Evolutionary conservation across 2,113 vertebrate species (phyloP), one percentile per base, ranked within the genome.

Genomic region (Cyanistes caeruleus): DNA sequence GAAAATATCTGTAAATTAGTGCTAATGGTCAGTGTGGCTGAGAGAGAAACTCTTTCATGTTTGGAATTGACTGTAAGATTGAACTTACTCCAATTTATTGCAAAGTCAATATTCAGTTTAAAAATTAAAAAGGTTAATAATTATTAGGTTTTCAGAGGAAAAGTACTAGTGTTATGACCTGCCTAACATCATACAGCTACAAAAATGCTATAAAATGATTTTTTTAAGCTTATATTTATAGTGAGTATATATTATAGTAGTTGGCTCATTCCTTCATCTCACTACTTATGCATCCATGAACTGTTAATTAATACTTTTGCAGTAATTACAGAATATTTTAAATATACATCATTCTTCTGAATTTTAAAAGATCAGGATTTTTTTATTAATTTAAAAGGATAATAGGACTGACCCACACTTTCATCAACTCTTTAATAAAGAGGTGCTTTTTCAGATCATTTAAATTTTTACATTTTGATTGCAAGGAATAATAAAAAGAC

Each of bases 101-200:
- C 84, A 96, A 98, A 98, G 98, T 98, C 98, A 98, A 98, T 98
- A 98, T 92, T 96, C 96, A 96, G 85, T 90, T 98, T 97, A 98
- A 98, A 97, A 98, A 98, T 97, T 96, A 97, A 98, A 98, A 98
- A 98, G 97, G 97, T 98, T 97, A 98, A 96, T 98, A 98, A 98
- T 98, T 98, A 96, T 93, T 98, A 97, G 97, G 96, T 97, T 98
- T 98, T 97, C 97, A 98, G 95, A 97, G 97, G 87, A 97, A 97
- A 98, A 98, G 97, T 97, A 97, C 92, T 97, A 96, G 96, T 97
- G 97, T 97, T 98, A 95, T 96, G 98, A 98, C 97, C 97, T 77
- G 87, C 74, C 77, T 95, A 97, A 96, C 95, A 97, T 96, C 93
- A 96, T 96, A 96, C 88, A 90, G 95, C 94, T 98, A 97, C 87